Evolutionary conservation across 2,797 vertebrate species (phyloP), one percentile per base, ranked within the genome.

Genomic region (Geotrypetes seraphini): DNA sequence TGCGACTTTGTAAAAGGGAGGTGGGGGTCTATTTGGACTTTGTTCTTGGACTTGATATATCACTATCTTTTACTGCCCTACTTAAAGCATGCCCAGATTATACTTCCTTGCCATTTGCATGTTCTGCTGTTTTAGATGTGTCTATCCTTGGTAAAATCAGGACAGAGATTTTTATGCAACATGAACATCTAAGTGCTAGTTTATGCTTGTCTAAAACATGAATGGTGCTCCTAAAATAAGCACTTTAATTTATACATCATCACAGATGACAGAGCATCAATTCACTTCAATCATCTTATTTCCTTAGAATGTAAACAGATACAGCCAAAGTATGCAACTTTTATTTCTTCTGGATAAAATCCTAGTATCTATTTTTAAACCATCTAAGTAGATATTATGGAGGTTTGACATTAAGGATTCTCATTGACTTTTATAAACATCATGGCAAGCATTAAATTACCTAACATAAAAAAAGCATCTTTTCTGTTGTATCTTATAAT

Each of bases 231-330:
- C n/a, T n/a, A n/a, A n/a, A n/a, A n/a, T n/a, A n/a, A n/a, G n/a
- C n/a, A n/a, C n/a, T n/a, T n/a, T n/a, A n/a, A 29, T 33, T 36
- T 46, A 4, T 18, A 3, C 14, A 12, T 34, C 5, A 28, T 24
- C 0, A 3, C 9, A 1, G 17, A 17, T 33, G n/a, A 1, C 5
- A 36, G 7, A 11, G 1, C 7, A 24, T 24, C 19, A 3, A 1
- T 49, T 53, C 1, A 3, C 29, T 49, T 39, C 25, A 40, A 28
- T 21, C 7, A 1, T 6, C 40, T 16, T 8, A 16, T 17, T 19
- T 33, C 21, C 39, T 22, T 55, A 28, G 7, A 1, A 31, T n/a
- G 22, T 29, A 48, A 47, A 57, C 7, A 55, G 41, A 60, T 33
- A 22, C 42, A 22, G 32, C 45, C 2, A 28, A 16, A 45, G 39